Percentiles rank a stretch among this genome's conserved stretches.
Conservation (phyloP, 2,113 vertebrate species). For the Phrynosoma blainvillii region DNA sequence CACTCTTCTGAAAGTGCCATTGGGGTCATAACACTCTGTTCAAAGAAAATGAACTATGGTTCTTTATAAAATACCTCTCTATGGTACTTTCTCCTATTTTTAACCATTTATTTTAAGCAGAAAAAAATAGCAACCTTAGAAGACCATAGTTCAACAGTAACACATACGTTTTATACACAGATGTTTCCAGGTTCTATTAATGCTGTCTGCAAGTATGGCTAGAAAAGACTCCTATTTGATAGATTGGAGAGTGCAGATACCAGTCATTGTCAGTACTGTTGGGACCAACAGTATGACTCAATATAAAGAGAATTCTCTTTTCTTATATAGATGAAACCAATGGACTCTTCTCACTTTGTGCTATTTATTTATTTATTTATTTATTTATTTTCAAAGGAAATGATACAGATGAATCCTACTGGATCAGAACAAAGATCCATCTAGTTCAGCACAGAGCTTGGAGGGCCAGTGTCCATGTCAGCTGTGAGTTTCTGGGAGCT, state of each 20-base stretch:
- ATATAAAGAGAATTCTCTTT: background rate
- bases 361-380: too few species aligned
- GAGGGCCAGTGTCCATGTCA: too few species aligned
- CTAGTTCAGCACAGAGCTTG: background rate
- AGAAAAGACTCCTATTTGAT: background rate
- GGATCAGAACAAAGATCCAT: background rate
- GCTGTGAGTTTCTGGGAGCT: too few species aligned
- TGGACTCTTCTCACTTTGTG: background rate
- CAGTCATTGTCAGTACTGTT: too few species aligned
- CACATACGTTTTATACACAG: background rate
- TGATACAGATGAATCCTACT: background rate
- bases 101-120: background rate
- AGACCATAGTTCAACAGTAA: background rate
- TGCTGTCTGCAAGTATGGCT: background rate
- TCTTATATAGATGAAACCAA: background rate
- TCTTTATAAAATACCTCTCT: background rate
- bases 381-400: too few species aligned
- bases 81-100: background rate
- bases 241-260: background rate
- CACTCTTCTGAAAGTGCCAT: background rate
- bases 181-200: background rate
- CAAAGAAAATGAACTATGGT: background rate
- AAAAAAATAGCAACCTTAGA: background rate
- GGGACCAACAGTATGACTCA: too few species aligned
- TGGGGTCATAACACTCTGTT: slow-evolving; percentile 5